Evolutionary conservation across 2,113 vertebrate species (phyloP).

Genomic region (Caretta caretta): DNA sequence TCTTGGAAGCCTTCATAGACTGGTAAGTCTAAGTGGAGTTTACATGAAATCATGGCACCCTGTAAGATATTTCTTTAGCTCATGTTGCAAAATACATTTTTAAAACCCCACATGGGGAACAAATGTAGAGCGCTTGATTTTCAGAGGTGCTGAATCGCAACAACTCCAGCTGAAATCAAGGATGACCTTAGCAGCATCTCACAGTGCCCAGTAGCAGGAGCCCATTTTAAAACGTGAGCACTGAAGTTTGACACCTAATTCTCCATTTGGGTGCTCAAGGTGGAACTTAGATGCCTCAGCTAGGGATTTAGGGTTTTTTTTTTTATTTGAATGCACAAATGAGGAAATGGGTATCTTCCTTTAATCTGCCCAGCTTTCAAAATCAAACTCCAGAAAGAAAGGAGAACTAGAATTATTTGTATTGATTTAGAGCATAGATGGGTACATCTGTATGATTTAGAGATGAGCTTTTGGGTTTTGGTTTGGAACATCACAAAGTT

Average conservation of each 20-base stretch:
- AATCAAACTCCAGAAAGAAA: neutral
- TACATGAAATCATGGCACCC: accelerated
- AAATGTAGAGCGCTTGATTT: neutral
- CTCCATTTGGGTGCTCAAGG: neutral
- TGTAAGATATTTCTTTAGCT: neutral
- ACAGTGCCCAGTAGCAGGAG: accelerated
- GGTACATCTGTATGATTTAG: neutral
- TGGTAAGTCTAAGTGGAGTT: neutral
- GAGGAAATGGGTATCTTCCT: accelerated
- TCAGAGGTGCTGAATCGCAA: neutral
- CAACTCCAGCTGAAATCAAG: neutral
- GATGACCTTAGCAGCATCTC: accelerated
- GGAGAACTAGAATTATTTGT: neutral
- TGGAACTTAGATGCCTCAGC: accelerated
- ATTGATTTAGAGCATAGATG: too few relatives aligned
- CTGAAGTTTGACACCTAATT: accelerated
- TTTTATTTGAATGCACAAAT: too few relatives aligned
- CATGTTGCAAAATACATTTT: neutral
- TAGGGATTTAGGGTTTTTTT: neutral
- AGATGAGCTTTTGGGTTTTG: neutral
- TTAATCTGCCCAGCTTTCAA: neutral
- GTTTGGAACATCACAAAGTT: accelerated
- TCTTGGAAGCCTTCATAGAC: neutral
- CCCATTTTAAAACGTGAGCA: neutral
- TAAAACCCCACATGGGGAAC: neutral